A percentile compares a stretch with the other conserved stretches of the same genome.
Conservation (phyloP, 2,113 vertebrate species). For the Oreochromis aureus region DNA sequence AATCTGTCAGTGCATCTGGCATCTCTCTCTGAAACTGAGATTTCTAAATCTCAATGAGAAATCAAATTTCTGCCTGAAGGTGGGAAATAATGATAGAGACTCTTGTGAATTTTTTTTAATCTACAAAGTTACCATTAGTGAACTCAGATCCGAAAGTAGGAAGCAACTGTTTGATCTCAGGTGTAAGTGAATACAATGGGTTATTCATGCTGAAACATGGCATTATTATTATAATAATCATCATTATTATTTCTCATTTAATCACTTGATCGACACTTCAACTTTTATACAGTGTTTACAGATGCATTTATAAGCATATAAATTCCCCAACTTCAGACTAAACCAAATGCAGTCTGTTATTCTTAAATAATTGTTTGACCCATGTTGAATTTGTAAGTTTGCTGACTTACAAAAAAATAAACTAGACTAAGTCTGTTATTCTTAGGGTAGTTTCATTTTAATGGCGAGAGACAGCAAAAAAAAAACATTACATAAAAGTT, state of each 20-base stretch:
- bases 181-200: neutral
- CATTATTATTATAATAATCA: neutral
- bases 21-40: conserved; percentile 20
- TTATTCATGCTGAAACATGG: neutral
- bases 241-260: neutral
- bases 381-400: neutral
- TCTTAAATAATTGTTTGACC: neutral
- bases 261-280: neutral
- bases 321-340: no score
- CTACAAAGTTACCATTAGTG: neutral
- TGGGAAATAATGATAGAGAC: neutral
- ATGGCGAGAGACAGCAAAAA: neutral
- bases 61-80: no score
- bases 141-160: neutral
- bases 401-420: neutral
- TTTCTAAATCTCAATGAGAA: no score
- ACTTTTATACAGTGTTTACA: neutral
- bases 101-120: neutral
- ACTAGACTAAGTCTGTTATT: neutral
- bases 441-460: neutral
- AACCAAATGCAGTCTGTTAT: neutral
- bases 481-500: neutral
- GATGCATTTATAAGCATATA: neutral
- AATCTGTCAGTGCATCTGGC: conserved; percentile 41
- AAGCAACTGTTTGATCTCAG: neutral